A percentile compares a stretch with the other conserved stretches of the same genome.
phyloP scores from a whole-genome alignment of 2,797 vertebrate species.

The Taenioides sp. region DNA sequence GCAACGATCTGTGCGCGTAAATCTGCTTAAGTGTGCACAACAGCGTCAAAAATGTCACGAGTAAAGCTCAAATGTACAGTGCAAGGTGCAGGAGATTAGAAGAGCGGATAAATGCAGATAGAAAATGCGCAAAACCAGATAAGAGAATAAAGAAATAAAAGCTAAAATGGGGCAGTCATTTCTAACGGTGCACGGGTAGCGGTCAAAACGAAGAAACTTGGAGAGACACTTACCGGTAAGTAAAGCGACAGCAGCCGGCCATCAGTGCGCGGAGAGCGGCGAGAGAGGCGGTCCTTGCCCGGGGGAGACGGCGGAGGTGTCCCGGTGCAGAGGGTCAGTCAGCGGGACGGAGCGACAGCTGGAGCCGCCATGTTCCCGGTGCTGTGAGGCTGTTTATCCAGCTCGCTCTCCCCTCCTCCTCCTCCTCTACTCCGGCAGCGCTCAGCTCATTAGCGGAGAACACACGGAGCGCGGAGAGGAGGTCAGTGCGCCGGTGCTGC shows the following conservation, averaged over 20 bases:
- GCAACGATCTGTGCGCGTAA: background rate
- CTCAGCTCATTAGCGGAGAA: slow-evolving; percentile 38
- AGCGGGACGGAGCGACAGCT: slow-evolving; percentile 48
- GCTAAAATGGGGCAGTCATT: background rate
- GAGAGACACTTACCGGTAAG: slow-evolving; percentile 56
- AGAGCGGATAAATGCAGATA: background rate
- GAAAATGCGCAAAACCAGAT: too few relatives aligned
- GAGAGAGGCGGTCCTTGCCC: background rate
- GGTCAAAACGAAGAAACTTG: background rate
- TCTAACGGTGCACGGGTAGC: background rate
- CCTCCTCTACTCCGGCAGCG: slow-evolving; percentile 24
- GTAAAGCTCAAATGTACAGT: background rate
- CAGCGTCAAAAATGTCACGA: background rate
- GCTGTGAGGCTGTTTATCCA: slow-evolving; percentile 68
- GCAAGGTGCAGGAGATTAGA: background rate
- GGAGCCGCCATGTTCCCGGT: slow-evolving; percentile 70
- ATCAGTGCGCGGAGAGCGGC: slow-evolving; percentile 9
- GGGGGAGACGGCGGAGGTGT: background rate
- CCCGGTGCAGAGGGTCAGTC: slow-evolving; percentile 1
- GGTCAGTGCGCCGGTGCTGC: background rate
- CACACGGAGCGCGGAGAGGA: background rate
- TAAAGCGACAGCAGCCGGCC: slow-evolving; percentile 14
- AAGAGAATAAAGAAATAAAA: too few relatives aligned
- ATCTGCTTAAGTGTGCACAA: background rate
- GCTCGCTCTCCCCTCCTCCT: slow-evolving; percentile 14